These are phyloP conservation scores for Salminus brasiliensis DNA, from an alignment of 2,113 vertebrate species.

Conservation along the genomic window DNA sequence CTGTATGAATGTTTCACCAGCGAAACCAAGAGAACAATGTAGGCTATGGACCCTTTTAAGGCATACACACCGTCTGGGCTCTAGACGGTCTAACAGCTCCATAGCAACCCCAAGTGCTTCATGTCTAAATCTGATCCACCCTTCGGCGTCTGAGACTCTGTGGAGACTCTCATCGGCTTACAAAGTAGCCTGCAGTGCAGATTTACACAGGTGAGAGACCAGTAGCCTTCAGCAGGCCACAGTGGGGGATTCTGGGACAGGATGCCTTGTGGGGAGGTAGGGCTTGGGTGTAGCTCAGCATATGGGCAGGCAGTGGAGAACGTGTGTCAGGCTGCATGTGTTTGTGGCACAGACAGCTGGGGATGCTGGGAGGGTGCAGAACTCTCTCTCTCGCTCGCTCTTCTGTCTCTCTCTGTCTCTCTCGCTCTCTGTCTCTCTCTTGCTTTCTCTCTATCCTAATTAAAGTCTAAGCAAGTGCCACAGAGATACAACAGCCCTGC, in stretches of 20 bases:
- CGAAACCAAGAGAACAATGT: not conserved
- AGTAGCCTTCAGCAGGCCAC: constrained; percentile 7
- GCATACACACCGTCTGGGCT: not conserved
- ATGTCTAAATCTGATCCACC: constrained; percentile 38
- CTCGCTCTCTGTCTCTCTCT: constrained; percentile 3
- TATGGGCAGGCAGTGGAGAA: constrained; percentile 70
- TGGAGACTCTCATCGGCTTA: constrained; percentile 3
- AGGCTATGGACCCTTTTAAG: not conserved
- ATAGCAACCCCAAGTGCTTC: constrained; percentile 21
- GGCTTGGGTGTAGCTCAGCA: constrained; percentile 58
- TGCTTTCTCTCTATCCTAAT: constrained; percentile 37
- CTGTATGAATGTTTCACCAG: too few relatives aligned
- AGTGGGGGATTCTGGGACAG: constrained; percentile 22
- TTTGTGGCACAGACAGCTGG: constrained; percentile 65
- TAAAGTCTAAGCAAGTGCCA: constrained; percentile 40
- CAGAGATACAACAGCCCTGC: constrained; percentile 44
- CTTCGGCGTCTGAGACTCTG: constrained; percentile 30
- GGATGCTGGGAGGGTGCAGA: constrained; percentile 56
- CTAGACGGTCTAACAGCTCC: constrained; percentile 30
- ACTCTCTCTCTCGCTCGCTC: constrained; percentile 10
- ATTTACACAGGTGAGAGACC: constrained; percentile 36
- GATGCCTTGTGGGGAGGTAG: constrained; percentile 42
- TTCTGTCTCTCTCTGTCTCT: too few relatives aligned
- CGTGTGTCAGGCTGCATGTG: constrained; percentile 66
- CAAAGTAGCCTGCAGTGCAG: not conserved